Conservation (phyloP, 2,888 invertebrate species). For the Synergus gifuensis region DNA sequence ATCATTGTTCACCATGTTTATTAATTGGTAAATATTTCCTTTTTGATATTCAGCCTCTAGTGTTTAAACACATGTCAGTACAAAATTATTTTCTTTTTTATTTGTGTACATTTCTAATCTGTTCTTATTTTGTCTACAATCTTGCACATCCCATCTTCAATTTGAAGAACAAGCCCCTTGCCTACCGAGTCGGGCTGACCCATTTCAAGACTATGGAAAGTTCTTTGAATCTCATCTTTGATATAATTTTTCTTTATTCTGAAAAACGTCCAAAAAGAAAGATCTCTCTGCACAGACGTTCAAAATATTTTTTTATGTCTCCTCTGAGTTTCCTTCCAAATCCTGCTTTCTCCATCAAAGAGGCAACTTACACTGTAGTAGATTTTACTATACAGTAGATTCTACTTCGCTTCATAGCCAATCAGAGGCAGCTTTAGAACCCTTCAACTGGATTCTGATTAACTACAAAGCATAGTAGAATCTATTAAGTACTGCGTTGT, state of each 20-base stretch:
- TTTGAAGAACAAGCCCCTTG: not conserved
- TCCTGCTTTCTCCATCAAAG: conserved; percentile 29
- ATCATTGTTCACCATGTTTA: conserved; percentile 43
- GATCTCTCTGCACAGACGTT: not conserved
- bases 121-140: not conserved
- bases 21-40: conserved; percentile 47
- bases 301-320: conserved; percentile 5
- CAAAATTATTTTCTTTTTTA: not conserved
- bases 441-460: too few species aligned
- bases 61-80: not conserved
- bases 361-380: not conserved
- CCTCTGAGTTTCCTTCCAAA: conserved; percentile 7
- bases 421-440: too few species aligned
- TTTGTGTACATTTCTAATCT: not conserved
- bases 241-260: not conserved
- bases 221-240: not conserved
- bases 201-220: conserved; percentile 31
- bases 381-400: too few species aligned
- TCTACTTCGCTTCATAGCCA: too few species aligned
- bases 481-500: too few species aligned
- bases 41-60: conserved; percentile 15
- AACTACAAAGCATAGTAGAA: too few species aligned
- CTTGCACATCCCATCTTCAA: conserved; percentile 1
- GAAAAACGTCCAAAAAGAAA: not conserved
- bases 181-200: conserved; percentile 17